Evolutionary conservation across 2,797 vertebrate genomes (phyloP), one percentile per base, ranked within the genome.

Genomic region (Acanthurus tractus): DNA sequence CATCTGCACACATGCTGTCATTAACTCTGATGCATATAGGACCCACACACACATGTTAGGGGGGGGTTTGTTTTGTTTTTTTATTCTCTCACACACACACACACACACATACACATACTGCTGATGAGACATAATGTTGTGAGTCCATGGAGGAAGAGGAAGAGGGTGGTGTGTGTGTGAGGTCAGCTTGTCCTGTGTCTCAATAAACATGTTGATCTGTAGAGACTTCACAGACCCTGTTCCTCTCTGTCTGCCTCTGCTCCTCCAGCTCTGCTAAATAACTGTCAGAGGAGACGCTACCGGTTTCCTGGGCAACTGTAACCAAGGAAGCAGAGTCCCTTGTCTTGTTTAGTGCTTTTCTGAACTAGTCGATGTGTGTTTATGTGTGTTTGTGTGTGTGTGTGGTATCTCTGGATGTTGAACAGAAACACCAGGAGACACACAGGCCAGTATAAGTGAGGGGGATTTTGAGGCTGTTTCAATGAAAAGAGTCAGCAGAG

Each of bases 251-350:
- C 64, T 78, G 29, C 74, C 54, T 76, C 46, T 76, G 29, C 74
- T 50, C 75, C 46, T 71, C 58, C 45, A 56, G 58, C 55, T 72
- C 63, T 46, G 59, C 76, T 82, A 62, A 74, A 78, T 79, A 88
- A 83, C 78, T 67, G 72, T 76, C 77, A 63, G 76, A 59, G 56
- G 54, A 70, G 83, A 88, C n/a, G 63, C 80, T 2, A 48, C 66
- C 6, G 53, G 79, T 88, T 82, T 75, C 88, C 77, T 38, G 74
- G 63, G 87, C 56, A 90, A 92, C 92, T 9, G 90, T 94, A 91
- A 42, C 85, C 86, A 84, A 73, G 85, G 89, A 50, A 90, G 89
- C 88, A 54, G 76, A 70, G 68, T 85, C 84, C 76, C 56, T 80
- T 15, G 48, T 74, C 54, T 68, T 80, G 79, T 76, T 76, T 53